These are phyloP conservation scores for Astatoreochromis straeleni DNA, from an alignment of 2,113 vertebrate species.

Conservation along the genomic window DNA sequence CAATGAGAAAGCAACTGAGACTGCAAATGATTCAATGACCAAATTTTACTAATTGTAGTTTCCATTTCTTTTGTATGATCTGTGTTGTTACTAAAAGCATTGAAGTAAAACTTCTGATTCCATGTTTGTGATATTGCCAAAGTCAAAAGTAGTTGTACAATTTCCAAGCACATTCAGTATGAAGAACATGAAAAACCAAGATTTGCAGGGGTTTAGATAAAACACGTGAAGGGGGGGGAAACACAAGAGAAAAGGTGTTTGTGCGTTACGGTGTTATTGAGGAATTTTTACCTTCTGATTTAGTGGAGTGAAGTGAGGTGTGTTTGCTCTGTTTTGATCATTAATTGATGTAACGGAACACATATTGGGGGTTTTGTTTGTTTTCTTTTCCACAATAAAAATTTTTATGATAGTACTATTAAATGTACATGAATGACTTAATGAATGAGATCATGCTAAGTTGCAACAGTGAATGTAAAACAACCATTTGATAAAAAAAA, in stretches of 20 bases:
- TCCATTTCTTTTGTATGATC: background rate
- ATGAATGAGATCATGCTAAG: background rate
- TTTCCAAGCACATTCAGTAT: background rate
- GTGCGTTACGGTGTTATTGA: background rate
- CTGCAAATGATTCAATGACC: background rate
- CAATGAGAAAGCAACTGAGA: slow-evolving; percentile 62
- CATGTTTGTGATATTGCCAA: background rate
- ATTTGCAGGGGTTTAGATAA: background rate
- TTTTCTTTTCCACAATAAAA: background rate
- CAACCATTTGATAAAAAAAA: background rate
- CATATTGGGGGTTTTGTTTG: background rate
- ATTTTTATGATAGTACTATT: background rate
- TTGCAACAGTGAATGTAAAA: background rate
- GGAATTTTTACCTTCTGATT: background rate
- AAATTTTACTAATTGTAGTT: background rate
- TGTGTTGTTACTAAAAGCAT: background rate
- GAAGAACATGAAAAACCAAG: background rate
- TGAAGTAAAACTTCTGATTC: background rate
- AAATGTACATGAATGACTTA: background rate
- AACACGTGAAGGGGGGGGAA: background rate
- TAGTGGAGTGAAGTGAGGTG: background rate
- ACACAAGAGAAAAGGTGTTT: background rate
- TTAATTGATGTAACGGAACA: background rate
- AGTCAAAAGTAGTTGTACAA: background rate
- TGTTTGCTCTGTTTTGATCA: background rate